Evolutionary conservation across 2,113 vertebrate species (phyloP), one percentile per base, ranked within the genome.

Genomic region (Symphodus melops): DNA sequence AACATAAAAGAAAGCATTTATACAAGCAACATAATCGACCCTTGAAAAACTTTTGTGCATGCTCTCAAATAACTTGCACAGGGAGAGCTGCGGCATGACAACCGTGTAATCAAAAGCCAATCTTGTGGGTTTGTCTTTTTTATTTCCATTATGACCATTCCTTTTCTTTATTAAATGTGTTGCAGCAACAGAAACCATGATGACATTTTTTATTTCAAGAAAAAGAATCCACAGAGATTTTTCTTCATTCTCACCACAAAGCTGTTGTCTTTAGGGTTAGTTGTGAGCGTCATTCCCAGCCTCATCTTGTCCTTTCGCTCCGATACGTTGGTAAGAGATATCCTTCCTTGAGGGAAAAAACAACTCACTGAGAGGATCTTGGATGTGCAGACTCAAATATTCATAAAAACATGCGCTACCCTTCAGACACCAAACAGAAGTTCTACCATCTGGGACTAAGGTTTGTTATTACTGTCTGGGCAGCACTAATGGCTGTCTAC

Each of bases 241-340:
- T 42, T 46, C 63, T 86, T 21, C 8, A 23, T 42, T 68, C 93
- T 97, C 91, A 99, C 98, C 97, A 99, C 94, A 90, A 99, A 96
- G 91, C 97, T 98, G 95, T 95, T 98, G 93, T 99, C 97, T 77
- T 94, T 94, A 65, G 97, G 97, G 86, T 98, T 96, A 55, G 95
- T 96, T 19, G 95, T 91, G 56, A 99, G 95, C 52, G 97, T 98
- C 93, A 99, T 96, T 13, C 98, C 98, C 8, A 99, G 95, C 52
- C 97, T 95, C 98, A 99, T 99, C 93, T 97, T 98, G 89, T 99
- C 97, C 86, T 99, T 99, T 61, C 96, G 84, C 91, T 99, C 98
- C 0, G 98, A 98, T 60, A 99, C 97, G 1, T 98, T 99, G 91
- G 97, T 98, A 68, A 99, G 94, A 13, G 98, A 97, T 88, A 99